phyloP scores from a whole-genome alignment of 2,113 vertebrate genomes.

The Larimichthys crocea region DNA sequence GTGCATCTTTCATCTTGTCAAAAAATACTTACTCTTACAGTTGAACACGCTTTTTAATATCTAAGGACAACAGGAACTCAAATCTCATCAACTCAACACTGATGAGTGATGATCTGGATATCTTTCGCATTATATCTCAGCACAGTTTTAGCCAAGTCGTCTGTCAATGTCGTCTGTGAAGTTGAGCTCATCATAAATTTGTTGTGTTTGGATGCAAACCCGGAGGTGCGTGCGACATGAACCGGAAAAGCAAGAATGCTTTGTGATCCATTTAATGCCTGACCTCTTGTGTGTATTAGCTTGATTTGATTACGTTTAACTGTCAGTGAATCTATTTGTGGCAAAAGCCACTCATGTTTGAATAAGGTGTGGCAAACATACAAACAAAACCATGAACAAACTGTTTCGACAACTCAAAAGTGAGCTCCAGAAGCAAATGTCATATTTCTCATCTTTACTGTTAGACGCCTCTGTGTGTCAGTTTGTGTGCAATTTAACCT shows the following conservation, averaged over 20 bases:
- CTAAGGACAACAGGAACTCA: neutral
- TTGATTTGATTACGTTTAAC: neutral
- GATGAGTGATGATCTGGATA: neutral
- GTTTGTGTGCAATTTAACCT: constrained; percentile 23
- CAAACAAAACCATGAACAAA: neutral
- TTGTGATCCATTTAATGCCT: neutral
- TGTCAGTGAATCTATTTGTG: neutral
- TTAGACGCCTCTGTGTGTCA: neutral
- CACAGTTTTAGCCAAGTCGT: neutral
- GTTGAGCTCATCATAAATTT: neutral
- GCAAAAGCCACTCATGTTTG: neutral
- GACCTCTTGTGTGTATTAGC: neutral
- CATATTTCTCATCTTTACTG: neutral
- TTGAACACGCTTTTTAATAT: neutral
- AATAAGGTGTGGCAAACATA: neutral
- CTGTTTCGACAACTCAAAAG: neutral
- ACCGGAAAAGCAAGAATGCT: constrained; percentile 1
- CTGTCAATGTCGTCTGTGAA: neutral
- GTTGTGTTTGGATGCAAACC: neutral
- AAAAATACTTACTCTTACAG: fast-evolving
- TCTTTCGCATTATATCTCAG: neutral
- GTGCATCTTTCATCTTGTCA: neutral
- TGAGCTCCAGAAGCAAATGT: neutral
- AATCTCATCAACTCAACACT: neutral
- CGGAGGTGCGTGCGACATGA: neutral